Base-by-base conservation (phyloP, 2,888 invertebrate genomes). In the Acanthacorydalis orientalis region DNA sequence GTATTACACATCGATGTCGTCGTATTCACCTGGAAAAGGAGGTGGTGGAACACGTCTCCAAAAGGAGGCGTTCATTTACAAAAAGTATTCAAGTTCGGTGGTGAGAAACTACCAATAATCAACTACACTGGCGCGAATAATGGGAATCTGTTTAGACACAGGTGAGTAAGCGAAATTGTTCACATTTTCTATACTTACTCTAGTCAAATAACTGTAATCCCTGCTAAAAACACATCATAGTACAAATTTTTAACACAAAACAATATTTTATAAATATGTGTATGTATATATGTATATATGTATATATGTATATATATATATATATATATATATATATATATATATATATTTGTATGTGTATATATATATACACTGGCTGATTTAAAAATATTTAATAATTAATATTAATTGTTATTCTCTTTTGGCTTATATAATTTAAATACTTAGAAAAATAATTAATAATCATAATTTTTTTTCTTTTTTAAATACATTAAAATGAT, bases 141-240 rank as follows among this genome's bases (percentile, higher is more conserved):
- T 50, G 50, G 50, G 50, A 37, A 50, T 50, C 43, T 50, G 50
- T 65, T 75, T 82, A 69, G 80, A 81, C 73, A 81, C 80, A 74
- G 81, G 81, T 81, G 61, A 74, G 70, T 64, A 34, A 44, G 43
- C 33, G 47, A 11, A 31, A 14, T 40, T 11, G 32, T 34, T 33
- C 4, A 32, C 14, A 44, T n/a, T 35, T 35, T 35, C 7, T 41
- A 34, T 46, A 44, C 33, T 43, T n/a, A n/a, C n/a, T n/a, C n/a
- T n/a, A n/a, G n/a, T n/a, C n/a, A n/a, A n/a, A n/a, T n/a, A n/a
- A n/a, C n/a, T n/a, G n/a, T n/a, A n/a, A n/a, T n/a, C n/a, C n/a
- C n/a, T n/a, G n/a, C n/a, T n/a, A n/a, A n/a, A n/a, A n/a, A n/a
- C n/a, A n/a, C n/a, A n/a, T n/a, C n/a, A n/a, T n/a, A n/a, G n/a